Evolutionary conservation across 2,888 invertebrate genomes (phyloP), one percentile per base, ranked within the genome.

Genomic region (Thera britannica): DNA sequence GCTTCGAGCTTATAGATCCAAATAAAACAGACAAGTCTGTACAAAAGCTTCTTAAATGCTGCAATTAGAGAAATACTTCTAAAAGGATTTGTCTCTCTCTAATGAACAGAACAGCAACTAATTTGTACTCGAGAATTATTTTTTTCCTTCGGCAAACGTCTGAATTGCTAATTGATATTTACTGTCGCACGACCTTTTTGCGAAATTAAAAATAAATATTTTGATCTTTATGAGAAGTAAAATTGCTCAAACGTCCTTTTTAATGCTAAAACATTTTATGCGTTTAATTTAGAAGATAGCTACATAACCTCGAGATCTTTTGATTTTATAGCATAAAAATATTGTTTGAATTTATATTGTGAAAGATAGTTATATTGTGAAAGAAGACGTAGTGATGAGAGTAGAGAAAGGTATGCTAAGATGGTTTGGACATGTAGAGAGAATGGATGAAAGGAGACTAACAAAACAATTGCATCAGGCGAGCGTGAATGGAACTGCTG

Each of bases 21-120:
- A 89, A 89, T 87, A 89, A 88, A 89, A 89, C 79, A 83, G 81
- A 83, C 81, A 80, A 81, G 75, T 79, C 75, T 77, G 78, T 85
- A 89, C 86, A 90, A 89, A 89, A 89, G 85, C 86, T 89, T 85
- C 81, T 85, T 89, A 88, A 66, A 90, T 90, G 83, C 85, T 86
- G 85, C 89, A 90, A 91, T 91, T 90, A 91, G 85, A 85, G 82
- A 84, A 86, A 86, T 84, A 85, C 82, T 82, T 83, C 82, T 82
- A 83, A 86, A 88, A 87, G 84, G 89, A 90, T 91, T 92, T 90
- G 88, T 90, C 87, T 83, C 77, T 80, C 83, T 76, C 83, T 90
- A 90, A 91, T 90, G 89, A 90, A 89, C 82, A 83, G 89, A 90
- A 89, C 82, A 83, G 83, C 86, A 83, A 84, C 83, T 86, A 88